phyloP scores from a whole-genome alignment of 1,140 invertebrate species.

The Akabosia matsudoensis region DNA sequence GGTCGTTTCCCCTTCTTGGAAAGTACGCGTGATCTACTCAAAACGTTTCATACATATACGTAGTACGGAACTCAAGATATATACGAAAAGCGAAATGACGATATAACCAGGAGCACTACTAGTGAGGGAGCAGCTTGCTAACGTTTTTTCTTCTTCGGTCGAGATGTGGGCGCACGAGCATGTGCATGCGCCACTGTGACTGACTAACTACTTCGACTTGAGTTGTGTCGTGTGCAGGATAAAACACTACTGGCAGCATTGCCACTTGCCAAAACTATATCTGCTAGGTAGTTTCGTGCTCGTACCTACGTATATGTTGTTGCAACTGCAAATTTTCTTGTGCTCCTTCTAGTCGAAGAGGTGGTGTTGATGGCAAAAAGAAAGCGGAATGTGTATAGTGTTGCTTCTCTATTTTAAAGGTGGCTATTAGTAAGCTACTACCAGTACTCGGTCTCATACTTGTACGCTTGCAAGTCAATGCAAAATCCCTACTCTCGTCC shows the following conservation, averaged over 20 bases:
- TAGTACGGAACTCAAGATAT: background rate
- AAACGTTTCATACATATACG: background rate
- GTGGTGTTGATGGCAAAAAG: background rate
- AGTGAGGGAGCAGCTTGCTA: background rate
- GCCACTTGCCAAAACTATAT: too few species aligned
- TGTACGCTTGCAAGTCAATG: background rate
- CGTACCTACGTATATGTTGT: background rate
- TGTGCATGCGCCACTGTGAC: slow-evolving; percentile 19
- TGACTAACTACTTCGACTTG: background rate
- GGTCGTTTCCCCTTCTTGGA: background rate
- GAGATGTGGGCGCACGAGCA: slow-evolving; percentile 13
- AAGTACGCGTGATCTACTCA: background rate
- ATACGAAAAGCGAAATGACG: background rate
- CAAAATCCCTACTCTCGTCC: background rate
- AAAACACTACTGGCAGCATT: too few species aligned
- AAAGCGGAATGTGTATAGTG: background rate
- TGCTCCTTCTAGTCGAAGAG: background rate
- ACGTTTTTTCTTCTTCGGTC: background rate
- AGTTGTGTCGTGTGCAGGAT: background rate
- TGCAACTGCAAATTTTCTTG: background rate
- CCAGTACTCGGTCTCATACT: background rate
- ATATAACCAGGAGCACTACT: too few species aligned
- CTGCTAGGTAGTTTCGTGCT: too few species aligned
- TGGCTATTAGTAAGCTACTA: background rate
- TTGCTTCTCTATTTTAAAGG: background rate